These are phyloP conservation scores for Eulithis prunata DNA, from an alignment of 2,888 invertebrate genomes.

Conservation along the genomic window DNA sequence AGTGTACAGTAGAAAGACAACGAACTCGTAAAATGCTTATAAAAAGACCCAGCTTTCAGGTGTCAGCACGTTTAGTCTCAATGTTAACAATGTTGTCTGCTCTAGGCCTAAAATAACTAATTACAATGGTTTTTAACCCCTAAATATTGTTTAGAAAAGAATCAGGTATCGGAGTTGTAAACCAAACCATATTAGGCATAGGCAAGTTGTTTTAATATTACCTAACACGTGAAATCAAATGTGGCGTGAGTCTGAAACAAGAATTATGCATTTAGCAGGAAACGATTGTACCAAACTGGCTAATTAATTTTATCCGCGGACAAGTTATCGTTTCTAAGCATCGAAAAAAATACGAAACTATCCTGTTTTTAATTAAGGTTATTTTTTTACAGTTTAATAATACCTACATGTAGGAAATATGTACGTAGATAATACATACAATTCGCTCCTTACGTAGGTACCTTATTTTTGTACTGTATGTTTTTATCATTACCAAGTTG, in stretches of 20 bases:
- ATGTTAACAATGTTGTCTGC: conserved; percentile 35
- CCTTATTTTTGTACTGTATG: no score
- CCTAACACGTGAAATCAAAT: conserved; percentile 38
- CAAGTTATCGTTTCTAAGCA: conserved; percentile 39
- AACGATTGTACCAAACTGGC: conserved; percentile 38
- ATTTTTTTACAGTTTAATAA: no score
- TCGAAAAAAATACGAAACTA: conserved; percentile 36
- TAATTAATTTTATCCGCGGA: conserved; percentile 58
- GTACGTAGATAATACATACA: conserved; percentile 49
- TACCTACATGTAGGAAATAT: conserved; percentile 18
- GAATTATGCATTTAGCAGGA: conserved; percentile 43
- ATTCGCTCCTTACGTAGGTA: conserved; percentile 45
- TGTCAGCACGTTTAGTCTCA: conserved; percentile 39
- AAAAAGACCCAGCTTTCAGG: conserved; percentile 59
- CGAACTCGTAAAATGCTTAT: conserved; percentile 77
- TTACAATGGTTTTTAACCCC: conserved; percentile 31
- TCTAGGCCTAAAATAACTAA: conserved; percentile 3
- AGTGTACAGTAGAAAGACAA: conserved; percentile 77
- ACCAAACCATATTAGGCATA: conserved; percentile 34
- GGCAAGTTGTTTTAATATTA: conserved; percentile 31
- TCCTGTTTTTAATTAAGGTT: conserved; percentile 2
- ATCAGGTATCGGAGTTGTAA: conserved; percentile 31
- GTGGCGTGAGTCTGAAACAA: conserved; percentile 31
- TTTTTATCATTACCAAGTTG: conserved; percentile 31
- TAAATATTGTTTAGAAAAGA: conserved; percentile 34